phyloP scores from a whole-genome alignment of 35 echinoderm and acorn worm species.

The Apostichopus californicus region DNA sequence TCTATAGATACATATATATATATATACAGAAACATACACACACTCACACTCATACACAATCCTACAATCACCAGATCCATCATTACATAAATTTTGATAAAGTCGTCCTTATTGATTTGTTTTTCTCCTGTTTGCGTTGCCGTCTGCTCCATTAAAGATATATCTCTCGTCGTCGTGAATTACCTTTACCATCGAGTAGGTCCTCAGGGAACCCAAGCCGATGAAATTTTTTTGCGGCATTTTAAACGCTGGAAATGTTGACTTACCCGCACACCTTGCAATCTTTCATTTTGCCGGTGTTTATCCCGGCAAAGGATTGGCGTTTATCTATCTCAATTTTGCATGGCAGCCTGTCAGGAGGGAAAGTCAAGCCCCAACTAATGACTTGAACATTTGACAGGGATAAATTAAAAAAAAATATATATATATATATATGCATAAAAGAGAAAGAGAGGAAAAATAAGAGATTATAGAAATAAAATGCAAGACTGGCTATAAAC shows the following conservation, averaged over 20 bases:
- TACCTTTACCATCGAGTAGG: conserved; percentile 26
- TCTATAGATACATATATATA: background rate
- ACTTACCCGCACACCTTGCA: conserved; percentile 39
- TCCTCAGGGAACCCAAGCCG: conserved; percentile 31
- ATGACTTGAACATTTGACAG: conserved; percentile 28
- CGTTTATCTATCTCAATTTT: conserved; percentile 34
- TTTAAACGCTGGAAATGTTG: conserved; percentile 38
- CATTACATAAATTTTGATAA: conserved; percentile 38
- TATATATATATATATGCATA: too few species aligned
- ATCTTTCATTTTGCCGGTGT: conserved; percentile 33
- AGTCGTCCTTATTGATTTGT: conserved; percentile 40
- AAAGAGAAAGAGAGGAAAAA: too few species aligned
- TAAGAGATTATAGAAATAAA: background rate
- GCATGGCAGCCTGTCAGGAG: conserved; percentile 35
- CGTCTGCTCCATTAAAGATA: conserved; percentile 8
- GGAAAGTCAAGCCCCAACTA: background rate
- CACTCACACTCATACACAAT: background rate
- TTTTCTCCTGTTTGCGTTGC: conserved; percentile 9
- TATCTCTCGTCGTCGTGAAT: background rate
- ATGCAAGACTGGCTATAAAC: background rate
- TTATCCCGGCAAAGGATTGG: conserved; percentile 19
- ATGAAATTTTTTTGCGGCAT: conserved; percentile 40
- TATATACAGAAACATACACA: background rate
- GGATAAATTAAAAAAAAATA: background rate
- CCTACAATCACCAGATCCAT: conserved; percentile 15